Conservation (phyloP, 2,888 invertebrate species). For the Nephrocerus scutellatus region DNA sequence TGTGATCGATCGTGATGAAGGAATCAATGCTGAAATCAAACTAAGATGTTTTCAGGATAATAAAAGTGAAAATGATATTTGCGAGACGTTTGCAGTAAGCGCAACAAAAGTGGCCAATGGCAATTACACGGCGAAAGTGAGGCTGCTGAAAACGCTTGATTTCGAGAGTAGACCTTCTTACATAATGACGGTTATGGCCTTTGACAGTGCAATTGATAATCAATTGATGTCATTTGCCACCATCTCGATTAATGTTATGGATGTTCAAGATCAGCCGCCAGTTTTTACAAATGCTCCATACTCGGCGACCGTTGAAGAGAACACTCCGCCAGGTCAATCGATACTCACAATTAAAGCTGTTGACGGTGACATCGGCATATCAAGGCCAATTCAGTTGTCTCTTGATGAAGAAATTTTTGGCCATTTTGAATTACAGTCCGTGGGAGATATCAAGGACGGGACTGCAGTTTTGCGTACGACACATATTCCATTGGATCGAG, state of each 20-base stretch:
- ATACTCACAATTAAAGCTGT: constrained; percentile 67
- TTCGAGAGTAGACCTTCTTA: constrained; percentile 71
- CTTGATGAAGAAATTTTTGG: constrained; percentile 62
- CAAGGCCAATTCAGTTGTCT: constrained; percentile 58
- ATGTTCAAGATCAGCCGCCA: constrained; percentile 78
- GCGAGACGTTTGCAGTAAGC: constrained; percentile 59
- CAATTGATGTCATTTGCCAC: constrained; percentile 63
- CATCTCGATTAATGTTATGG: constrained; percentile 66
- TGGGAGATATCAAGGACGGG: constrained; percentile 50
- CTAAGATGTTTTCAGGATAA: constrained; percentile 58
- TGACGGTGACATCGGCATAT: constrained; percentile 75
- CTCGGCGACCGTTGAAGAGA: constrained; percentile 69
- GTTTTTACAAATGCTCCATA: constrained; percentile 75
- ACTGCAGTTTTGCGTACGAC: constrained; percentile 58
- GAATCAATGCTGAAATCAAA: constrained; percentile 62
- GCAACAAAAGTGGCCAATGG: constrained; percentile 62
- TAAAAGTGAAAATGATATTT: constrained; percentile 59
- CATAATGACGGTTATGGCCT: constrained; percentile 60
- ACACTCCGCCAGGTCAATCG: constrained; percentile 58
- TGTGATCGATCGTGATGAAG: constrained; percentile 66
- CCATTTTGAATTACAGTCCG: constrained; percentile 59
- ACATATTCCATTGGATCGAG: constrained; percentile 62
- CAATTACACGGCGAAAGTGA: constrained; percentile 62
- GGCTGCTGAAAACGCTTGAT: constrained; percentile 61
- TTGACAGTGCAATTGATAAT: constrained; percentile 56